Percentiles rank a stretch among this genome's conserved stretches.
Conservation (phyloP, 1,140 invertebrate genomes). For the Pristionchus pacificus region DNA sequence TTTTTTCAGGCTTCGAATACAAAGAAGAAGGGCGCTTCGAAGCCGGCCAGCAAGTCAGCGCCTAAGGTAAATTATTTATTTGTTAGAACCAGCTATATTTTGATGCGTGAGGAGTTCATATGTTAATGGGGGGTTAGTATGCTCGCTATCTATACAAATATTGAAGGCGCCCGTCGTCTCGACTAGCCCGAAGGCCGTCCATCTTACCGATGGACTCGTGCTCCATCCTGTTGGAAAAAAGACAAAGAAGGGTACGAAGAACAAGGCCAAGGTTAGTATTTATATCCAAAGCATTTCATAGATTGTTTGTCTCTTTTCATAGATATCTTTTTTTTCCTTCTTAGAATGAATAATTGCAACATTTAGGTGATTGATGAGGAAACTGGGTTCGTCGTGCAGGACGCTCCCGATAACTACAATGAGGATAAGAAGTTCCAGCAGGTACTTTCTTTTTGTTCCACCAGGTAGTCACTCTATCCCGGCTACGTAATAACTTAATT, state of each 20-base stretch:
- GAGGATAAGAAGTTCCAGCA: constrained; percentile 1
- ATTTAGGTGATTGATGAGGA: background rate
- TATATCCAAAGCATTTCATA: too few relatives aligned
- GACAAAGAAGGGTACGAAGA: constrained; percentile 1
- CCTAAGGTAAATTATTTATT: too few relatives aligned
- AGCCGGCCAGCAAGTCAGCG: too few relatives aligned
- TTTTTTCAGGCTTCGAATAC: background rate
- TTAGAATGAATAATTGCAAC: too few relatives aligned
- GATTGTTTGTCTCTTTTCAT: too few relatives aligned
- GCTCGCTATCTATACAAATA: background rate
- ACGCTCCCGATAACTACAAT: background rate
- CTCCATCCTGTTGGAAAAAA: constrained; percentile 28
- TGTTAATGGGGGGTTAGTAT: too few relatives aligned
- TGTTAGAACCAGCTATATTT: too few relatives aligned
- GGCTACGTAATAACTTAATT: background rate
- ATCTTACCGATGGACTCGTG: background rate
- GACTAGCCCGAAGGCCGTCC: background rate
- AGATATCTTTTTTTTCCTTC: too few relatives aligned
- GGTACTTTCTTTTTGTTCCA: background rate
- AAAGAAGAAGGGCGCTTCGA: too few relatives aligned
- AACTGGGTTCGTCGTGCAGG: constrained; percentile 6
- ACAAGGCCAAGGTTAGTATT: constrained; percentile 1
- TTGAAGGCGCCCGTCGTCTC: background rate
- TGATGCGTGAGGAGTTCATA: too few relatives aligned
- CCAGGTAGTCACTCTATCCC: background rate